phyloP scores from a whole-genome alignment of 2,888 invertebrate genomes.

The Euplexia lucipara region DNA sequence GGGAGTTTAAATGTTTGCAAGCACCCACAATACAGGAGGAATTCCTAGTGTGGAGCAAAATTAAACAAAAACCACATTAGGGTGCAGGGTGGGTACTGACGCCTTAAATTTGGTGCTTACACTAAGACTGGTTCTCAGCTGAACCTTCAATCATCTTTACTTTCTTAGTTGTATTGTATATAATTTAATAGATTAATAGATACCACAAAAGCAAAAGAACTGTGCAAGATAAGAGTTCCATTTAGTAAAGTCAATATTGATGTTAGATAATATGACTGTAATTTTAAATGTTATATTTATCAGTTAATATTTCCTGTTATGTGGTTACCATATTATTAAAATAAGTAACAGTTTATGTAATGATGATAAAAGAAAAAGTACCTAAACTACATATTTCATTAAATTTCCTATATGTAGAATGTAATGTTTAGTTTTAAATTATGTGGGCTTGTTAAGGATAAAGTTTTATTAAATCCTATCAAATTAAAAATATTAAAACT shows the following conservation, averaged over 20 bases:
- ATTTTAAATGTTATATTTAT: conserved; percentile 32
- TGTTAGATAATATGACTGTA: conserved; percentile 25
- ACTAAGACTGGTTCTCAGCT: too few species aligned
- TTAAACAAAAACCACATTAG: too few species aligned
- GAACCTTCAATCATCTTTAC: too few species aligned
- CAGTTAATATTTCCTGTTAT: conserved; percentile 27
- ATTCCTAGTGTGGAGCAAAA: too few species aligned
- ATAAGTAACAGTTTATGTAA: conserved; percentile 22
- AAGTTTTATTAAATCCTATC: neutral
- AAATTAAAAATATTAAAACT: conserved; percentile 2
- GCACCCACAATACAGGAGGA: too few species aligned
- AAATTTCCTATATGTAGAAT: neutral
- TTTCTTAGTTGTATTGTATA: too few species aligned
- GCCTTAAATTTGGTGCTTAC: too few species aligned
- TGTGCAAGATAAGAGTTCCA: conserved; percentile 1
- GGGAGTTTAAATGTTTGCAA: too few species aligned
- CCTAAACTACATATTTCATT: too few species aligned
- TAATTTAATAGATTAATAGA: too few species aligned
- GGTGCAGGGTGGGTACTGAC: too few species aligned
- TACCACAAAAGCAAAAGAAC: neutral
- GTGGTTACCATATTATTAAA: conserved; percentile 16
- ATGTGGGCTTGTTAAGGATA: neutral
- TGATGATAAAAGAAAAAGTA: conserved; percentile 26
- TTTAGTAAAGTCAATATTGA: conserved; percentile 16
- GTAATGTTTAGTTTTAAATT: neutral